A percentile compares a stretch with the other conserved stretches of the same genome.
Evolutionary conservation across 2,888 invertebrate species (phyloP).

Genomic region (Eristalis pertinax): DNA sequence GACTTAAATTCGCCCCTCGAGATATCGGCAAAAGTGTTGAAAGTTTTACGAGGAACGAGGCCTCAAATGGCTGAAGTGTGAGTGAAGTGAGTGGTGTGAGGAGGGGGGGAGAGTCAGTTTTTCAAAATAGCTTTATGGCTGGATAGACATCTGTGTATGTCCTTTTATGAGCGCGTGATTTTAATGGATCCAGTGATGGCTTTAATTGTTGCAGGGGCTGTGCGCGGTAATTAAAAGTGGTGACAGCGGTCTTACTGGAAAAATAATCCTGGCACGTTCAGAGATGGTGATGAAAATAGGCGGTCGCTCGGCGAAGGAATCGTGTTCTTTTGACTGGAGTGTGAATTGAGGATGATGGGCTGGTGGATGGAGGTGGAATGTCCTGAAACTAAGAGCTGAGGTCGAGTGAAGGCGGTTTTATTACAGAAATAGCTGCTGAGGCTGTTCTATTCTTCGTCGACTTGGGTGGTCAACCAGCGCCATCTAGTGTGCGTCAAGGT

Average conservation of each 20-base stretch:
- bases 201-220: slow-evolving; percentile 61
- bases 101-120: slow-evolving; percentile 4
- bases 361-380: not conserved
- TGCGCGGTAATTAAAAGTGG: slow-evolving; percentile 62
- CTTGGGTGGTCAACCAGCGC: too few species aligned
- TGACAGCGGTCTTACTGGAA: slow-evolving; percentile 51
- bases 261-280: slow-evolving; percentile 60
- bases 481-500: too few species aligned
- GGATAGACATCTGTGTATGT: slow-evolving; percentile 37
- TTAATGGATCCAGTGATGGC: slow-evolving; percentile 61
- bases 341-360: not conserved
- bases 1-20: slow-evolving; percentile 24
- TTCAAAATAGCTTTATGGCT: slow-evolving; percentile 57
- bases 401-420: not conserved
- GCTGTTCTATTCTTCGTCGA: too few species aligned
- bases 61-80: not conserved
- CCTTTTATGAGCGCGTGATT: slow-evolving; percentile 64
- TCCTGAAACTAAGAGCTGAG: not conserved
- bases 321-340: not conserved
- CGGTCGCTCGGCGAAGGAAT: too few species aligned
- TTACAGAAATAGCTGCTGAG: not conserved
- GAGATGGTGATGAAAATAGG: slow-evolving; percentile 30
- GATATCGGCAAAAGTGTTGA: slow-evolving; percentile 45
- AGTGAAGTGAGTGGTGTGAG: not conserved
- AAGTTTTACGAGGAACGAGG: slow-evolving; percentile 45